These are phyloP conservation scores for Poicephalus gulielmi DNA, from an alignment of 2,113 vertebrate species.

Conservation along the genomic window DNA sequence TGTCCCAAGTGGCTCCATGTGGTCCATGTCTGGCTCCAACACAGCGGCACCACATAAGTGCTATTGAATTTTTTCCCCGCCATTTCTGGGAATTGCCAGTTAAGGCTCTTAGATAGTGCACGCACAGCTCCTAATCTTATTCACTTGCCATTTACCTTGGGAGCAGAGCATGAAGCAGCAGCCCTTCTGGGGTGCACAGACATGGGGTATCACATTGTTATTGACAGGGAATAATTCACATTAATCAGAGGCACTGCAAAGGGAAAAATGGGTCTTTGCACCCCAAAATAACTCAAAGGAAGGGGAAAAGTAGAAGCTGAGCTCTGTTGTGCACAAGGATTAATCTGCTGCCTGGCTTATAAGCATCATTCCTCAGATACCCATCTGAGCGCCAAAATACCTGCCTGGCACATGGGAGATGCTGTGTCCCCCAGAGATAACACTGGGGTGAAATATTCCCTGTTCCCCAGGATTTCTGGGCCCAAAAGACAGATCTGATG, in stretches of 20 bases:
- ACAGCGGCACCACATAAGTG: accelerated
- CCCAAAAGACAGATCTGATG: neutral
- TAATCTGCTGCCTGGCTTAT: neutral
- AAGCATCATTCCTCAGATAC: neutral
- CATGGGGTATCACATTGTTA: neutral
- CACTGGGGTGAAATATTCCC: neutral
- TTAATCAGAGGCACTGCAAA: neutral
- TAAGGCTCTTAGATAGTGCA: neutral
- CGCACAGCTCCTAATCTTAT: conserved; percentile 24
- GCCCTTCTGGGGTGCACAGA: neutral
- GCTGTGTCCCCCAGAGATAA: neutral
- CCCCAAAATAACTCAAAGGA: neutral
- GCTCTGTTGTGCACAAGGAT: accelerated
- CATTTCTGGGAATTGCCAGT: neutral
- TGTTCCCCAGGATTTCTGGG: neutral
- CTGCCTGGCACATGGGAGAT: neutral
- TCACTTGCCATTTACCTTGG: neutral
- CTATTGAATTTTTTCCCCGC: neutral
- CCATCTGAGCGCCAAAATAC: too few species aligned
- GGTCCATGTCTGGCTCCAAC: neutral
- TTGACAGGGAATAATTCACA: neutral
- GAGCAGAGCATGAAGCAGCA: neutral
- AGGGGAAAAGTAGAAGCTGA: neutral
- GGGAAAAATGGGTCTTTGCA: neutral
- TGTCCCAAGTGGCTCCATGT: neutral